These are phyloP conservation scores for Trissolcus japonicus DNA, from an alignment of 2,888 invertebrate genomes.

Conservation along the genomic window DNA sequence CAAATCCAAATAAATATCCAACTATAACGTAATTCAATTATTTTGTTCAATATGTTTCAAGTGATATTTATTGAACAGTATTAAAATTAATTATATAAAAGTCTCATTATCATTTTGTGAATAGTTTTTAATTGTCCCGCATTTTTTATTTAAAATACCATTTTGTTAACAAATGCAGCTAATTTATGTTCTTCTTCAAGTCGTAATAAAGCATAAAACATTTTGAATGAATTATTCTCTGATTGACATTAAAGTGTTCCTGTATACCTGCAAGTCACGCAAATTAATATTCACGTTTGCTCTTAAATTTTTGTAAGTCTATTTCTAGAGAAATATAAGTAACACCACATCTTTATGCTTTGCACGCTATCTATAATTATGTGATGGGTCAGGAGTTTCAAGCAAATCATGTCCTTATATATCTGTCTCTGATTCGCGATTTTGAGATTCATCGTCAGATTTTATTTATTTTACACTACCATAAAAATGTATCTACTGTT, in stretches of 20 bases:
- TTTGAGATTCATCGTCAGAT: too few species aligned
- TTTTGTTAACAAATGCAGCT: neutral
- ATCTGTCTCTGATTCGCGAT: too few species aligned
- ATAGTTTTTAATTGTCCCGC: neutral
- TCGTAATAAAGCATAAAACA: slow-evolving; percentile 1
- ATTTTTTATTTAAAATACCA: neutral
- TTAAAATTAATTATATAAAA: neutral
- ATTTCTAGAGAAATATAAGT: slow-evolving; percentile 5
- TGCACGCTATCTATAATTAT: neutral
- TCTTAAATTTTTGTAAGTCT: slow-evolving; percentile 14
- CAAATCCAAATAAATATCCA: too few species aligned
- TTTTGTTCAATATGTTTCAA: too few species aligned
- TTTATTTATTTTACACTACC: too few species aligned
- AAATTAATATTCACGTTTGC: slow-evolving; percentile 27
- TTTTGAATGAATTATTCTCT: slow-evolving; percentile 17
- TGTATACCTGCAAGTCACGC: slow-evolving; percentile 20
- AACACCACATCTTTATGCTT: neutral
- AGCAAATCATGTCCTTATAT: too few species aligned
- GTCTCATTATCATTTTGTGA: neutral
- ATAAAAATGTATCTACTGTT: too few species aligned
- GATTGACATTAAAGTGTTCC: slow-evolving; percentile 24
- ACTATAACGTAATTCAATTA: too few species aligned
- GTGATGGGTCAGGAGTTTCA: neutral
- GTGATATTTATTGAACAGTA: neutral
- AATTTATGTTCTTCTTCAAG: slow-evolving; percentile 1